phyloP scores from a whole-genome alignment of 2,888 invertebrate genomes.

The Archips crataeganus region DNA sequence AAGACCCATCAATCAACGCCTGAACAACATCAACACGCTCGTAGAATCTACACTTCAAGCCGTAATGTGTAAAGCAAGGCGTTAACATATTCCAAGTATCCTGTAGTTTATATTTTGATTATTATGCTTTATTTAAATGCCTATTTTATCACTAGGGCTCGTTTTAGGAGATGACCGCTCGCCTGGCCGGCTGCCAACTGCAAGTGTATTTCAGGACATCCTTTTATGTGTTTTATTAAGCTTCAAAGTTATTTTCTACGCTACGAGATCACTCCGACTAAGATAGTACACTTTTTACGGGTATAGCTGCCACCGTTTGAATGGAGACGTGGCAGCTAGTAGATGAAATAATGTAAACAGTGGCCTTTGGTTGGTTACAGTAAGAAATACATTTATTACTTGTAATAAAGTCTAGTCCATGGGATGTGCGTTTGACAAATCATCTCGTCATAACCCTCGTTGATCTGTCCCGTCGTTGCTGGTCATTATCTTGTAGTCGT shows the following conservation, averaged over 20 bases:
- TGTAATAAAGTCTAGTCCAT: no score
- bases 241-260: slow-evolving; percentile 71
- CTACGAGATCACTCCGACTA: slow-evolving; percentile 47
- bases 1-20: slow-evolving; percentile 45
- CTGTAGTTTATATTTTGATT: slow-evolving; percentile 8
- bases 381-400: not conserved
- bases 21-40: slow-evolving; percentile 5
- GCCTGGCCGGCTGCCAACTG: slow-evolving; percentile 67
- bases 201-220: slow-evolving; percentile 77
- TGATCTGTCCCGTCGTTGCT: no score
- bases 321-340: not conserved
- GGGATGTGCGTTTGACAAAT: no score
- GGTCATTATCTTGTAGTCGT: no score
- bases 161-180: slow-evolving; percentile 61
- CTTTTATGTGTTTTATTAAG: slow-evolving; percentile 83
- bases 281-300: not conserved
- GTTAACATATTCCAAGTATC: slow-evolving; percentile 35
- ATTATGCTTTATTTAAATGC: slow-evolving; percentile 28
- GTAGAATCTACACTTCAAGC: not conserved
- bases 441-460: no score
- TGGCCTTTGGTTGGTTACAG: no score
- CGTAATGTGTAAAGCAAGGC: slow-evolving; percentile 14
- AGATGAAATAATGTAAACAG: not conserved
- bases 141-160: slow-evolving; percentile 25
- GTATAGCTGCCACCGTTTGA: not conserved